These are phyloP conservation scores for Pseudomyrmex pallidus DNA, from an alignment of 1,140 invertebrate genomes.

Conservation along the genomic window DNA sequence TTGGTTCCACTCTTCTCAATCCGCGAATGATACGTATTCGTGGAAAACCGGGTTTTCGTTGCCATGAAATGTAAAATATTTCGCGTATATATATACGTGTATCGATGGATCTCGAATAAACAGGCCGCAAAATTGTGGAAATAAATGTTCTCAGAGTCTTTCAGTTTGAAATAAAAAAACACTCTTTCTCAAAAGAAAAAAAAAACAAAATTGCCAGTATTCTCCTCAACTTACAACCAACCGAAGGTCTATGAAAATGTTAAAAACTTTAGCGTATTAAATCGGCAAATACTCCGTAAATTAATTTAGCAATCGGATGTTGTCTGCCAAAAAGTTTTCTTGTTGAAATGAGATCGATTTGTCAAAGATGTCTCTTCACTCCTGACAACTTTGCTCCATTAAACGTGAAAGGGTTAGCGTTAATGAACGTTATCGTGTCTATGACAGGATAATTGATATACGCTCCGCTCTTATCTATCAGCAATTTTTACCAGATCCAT, in stretches of 20 bases:
- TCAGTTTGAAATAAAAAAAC: background rate
- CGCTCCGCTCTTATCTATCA: constrained; percentile 32
- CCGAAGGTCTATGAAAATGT: background rate
- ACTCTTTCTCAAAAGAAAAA: too few relatives aligned
- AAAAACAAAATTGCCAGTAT: too few relatives aligned
- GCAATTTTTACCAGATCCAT: constrained; percentile 29
- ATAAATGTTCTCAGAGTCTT: background rate
- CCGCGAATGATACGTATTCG: background rate
- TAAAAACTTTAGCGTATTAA: background rate
- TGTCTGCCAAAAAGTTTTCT: background rate
- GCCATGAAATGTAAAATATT: background rate
- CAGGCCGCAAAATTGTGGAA: background rate
- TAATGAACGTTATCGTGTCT: constrained; percentile 41
- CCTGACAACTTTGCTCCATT: constrained; percentile 31
- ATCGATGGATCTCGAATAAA: background rate
- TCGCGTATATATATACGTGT: background rate
- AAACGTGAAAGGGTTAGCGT: constrained; percentile 36
- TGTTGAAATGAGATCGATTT: constrained; percentile 23
- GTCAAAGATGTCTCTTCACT: constrained; percentile 11
- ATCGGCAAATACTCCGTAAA: background rate
- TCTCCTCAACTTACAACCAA: too few relatives aligned
- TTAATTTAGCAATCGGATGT: constrained; percentile 19
- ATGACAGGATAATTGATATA: constrained; percentile 46
- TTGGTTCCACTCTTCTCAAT: background rate
- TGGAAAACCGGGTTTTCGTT: background rate